These are phyloP conservation scores for Hormaphis cornu DNA, from an alignment of 1,140 invertebrate genomes.

Conservation along the genomic window DNA sequence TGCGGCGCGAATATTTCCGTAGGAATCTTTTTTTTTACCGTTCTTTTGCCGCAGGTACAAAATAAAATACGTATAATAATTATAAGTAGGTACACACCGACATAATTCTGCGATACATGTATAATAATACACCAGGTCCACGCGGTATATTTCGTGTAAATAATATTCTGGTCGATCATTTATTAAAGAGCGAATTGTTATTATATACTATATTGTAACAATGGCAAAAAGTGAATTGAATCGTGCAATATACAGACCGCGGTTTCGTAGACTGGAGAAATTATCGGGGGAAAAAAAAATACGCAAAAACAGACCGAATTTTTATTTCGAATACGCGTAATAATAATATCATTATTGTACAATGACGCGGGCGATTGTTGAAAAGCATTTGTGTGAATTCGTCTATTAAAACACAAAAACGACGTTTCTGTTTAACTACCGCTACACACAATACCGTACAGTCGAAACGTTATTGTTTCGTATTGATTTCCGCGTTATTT, in stretches of 20 bases:
- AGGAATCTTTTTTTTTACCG: slow-evolving; percentile 10
- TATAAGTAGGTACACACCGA: too few species aligned
- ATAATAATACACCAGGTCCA: too few species aligned
- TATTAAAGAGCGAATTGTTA: slow-evolving; percentile 1
- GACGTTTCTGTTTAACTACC: too few species aligned
- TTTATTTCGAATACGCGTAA: background rate
- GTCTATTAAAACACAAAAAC: background rate
- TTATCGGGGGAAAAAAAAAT: background rate
- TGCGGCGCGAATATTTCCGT: slow-evolving; percentile 17
- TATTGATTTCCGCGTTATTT: too few species aligned
- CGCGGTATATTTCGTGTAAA: too few species aligned
- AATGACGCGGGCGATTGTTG: too few species aligned
- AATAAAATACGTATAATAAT: too few species aligned
- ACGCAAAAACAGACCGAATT: background rate
- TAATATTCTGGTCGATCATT: background rate
- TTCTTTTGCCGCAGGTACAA: background rate
- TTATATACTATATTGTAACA: background rate
- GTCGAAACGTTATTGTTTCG: too few species aligned
- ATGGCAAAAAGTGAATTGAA: background rate
- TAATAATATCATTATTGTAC: too few species aligned
- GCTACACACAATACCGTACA: too few species aligned
- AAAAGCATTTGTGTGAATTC: background rate
- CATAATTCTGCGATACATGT: too few species aligned
- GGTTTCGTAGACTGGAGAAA: background rate
- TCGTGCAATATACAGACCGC: background rate